Conservation (phyloP, 2,113 vertebrate species). For the Coptodon bakossiorum region DNA sequence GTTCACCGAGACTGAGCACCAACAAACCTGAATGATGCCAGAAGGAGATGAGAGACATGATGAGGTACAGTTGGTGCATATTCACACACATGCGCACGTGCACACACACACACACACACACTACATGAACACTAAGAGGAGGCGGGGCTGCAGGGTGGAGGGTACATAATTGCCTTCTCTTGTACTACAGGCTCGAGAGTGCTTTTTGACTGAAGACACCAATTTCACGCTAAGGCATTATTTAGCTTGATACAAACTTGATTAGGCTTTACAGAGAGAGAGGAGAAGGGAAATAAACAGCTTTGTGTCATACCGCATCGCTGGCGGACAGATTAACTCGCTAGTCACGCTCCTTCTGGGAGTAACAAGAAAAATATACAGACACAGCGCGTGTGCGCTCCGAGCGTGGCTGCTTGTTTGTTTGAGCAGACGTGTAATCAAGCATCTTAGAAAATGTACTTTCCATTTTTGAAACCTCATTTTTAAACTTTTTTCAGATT, state of each 20-base stretch:
- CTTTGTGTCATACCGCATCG: slow-evolving; percentile 56
- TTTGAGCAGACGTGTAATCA: slow-evolving; percentile 20
- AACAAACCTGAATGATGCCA: not conserved
- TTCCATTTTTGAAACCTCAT: not conserved
- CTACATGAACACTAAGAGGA: not conserved
- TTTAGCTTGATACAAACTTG: slow-evolving; percentile 75
- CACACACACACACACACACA: not conserved
- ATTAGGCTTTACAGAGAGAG: slow-evolving; percentile 63
- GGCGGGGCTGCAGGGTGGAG: not conserved
- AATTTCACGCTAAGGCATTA: slow-evolving; percentile 73
- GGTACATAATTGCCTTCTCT: slow-evolving; percentile 66
- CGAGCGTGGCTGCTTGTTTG: slow-evolving; percentile 24
- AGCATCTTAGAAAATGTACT: not conserved
- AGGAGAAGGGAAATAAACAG: slow-evolving; percentile 35
- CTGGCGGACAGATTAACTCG: slow-evolving; percentile 72
- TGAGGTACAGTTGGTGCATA: not conserved
- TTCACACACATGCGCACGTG: not conserved
- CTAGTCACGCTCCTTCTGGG: slow-evolving; percentile 62
- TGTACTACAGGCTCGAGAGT: slow-evolving; percentile 66
- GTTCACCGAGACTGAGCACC: not conserved
- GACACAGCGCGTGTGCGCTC: not conserved
- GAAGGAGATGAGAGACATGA: not conserved
- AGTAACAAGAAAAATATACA: slow-evolving; percentile 42
- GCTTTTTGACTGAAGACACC: slow-evolving; percentile 69
- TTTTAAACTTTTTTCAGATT: not conserved